Evolutionary conservation across 2,888 invertebrate genomes (phyloP), one percentile per base, ranked within the genome.

Genomic region (Caenorhabditis panamensis): DNA sequence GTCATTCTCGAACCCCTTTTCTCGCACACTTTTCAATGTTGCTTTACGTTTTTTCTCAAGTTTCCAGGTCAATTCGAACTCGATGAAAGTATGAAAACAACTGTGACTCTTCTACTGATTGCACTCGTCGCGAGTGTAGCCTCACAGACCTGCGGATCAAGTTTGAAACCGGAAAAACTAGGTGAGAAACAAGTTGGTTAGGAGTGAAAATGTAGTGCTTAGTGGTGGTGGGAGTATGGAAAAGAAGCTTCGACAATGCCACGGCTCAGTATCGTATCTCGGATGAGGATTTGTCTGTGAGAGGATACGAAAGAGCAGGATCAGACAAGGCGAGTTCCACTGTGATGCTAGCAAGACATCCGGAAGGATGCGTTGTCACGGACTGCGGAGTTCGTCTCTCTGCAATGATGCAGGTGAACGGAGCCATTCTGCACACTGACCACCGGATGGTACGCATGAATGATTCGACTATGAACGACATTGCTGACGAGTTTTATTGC

Each of bases 401-500:
- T 9, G 71, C 76, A 11, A 62, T 76, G 67, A 81, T 75, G 53
- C 76, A 81, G 20, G 54, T 67, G 36, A 77, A 76, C 36, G 81
- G 81, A 63, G 81, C 81, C 4, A 77, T 81, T 22, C 49, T 81
- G 22, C 81, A 81, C 44, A 77, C 77, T 16, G 81, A 81, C 63
- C 37, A 68, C 64, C 24, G 53, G n/a, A 44, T 47, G 61, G 56
- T 62, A 13, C 28, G 36, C 16, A 61, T 67, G 53, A 68, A 63
- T 22, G 62, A 71, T 22, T 49, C 72, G 51, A 77, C 54, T 8
- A 81, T 80, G 76, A 58, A 56, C 41, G 73, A 69, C 41, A 63
- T 69, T n/a, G 61, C 77, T 9, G 85, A 85, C 56, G 82, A 83
- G 59, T 84, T 82, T 49, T 85, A 82, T 72, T 85, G 85, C 47